Conservation (phyloP, 1,140 invertebrate genomes). For the Oncopodura yosiiana region DNA sequence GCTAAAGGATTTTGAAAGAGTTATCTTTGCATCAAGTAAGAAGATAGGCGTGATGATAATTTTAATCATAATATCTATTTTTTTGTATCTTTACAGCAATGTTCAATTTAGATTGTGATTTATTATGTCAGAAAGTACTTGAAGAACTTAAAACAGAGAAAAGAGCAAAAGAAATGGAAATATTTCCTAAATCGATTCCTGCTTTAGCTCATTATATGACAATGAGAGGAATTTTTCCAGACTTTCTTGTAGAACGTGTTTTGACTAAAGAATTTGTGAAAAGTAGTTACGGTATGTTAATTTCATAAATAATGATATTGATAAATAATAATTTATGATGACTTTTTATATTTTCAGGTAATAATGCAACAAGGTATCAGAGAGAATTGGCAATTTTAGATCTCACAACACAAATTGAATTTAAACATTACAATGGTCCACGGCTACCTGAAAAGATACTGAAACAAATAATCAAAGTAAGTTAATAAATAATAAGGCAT, state of each 20-base stretch:
- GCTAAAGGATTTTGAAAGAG: conserved; percentile 54
- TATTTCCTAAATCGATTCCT: conserved; percentile 41
- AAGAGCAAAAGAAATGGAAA: conserved; percentile 42
- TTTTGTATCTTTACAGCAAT: no score
- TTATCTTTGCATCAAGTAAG: conserved; percentile 45
- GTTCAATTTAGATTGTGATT: conserved; percentile 43
- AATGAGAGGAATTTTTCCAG: conserved; percentile 42
- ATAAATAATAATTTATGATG: conserved; percentile 27
- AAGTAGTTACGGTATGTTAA: conserved; percentile 26
- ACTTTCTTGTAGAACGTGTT: conserved; percentile 43
- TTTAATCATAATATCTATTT: no score
- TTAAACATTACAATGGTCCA: conserved; percentile 47
- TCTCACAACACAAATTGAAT: conserved; percentile 46
- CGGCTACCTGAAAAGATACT: conserved; percentile 39
- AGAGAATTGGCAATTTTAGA: conserved; percentile 48
- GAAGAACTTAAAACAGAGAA: conserved; percentile 43
- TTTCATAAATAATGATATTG: conserved; percentile 3
- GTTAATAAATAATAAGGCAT: conserved; percentile 39
- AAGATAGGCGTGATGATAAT: no score
- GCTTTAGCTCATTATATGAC: conserved; percentile 44
- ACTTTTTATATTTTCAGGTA: conserved; percentile 11
- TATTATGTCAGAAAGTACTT: conserved; percentile 42
- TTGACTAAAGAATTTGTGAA: conserved; percentile 43
- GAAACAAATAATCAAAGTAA: conserved; percentile 43
- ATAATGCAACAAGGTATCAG: conserved; percentile 15